A percentile compares a stretch with the other conserved stretches of the same genome.
These are phyloP conservation scores for Spea hammondii DNA, from an alignment of 2,797 vertebrate species.

Conservation along the genomic window DNA sequence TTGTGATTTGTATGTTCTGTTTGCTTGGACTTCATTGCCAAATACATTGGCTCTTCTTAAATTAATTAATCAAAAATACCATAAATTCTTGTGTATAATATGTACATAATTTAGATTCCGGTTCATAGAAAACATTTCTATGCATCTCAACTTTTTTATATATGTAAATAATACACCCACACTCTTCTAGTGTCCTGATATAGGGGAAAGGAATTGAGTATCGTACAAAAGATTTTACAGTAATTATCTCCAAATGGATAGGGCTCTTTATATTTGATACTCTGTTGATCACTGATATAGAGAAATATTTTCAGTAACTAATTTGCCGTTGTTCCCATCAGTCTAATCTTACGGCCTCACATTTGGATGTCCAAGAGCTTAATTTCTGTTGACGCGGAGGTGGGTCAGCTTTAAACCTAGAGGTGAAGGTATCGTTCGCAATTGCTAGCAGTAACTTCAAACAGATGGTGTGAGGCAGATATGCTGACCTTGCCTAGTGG, in stretches of 20 bases:
- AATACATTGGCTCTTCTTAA: too few species aligned
- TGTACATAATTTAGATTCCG: too few species aligned
- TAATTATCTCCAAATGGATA: not conserved
- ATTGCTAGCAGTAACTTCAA: conserved; percentile 44
- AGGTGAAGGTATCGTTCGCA: conserved; percentile 47
- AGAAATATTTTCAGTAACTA: conserved; percentile 18
- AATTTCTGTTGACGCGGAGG: conserved; percentile 50
- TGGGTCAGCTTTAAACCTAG: conserved; percentile 46
- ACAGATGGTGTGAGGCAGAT: conserved; percentile 44
- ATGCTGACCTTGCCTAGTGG: conserved; percentile 39
- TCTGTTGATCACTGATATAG: not conserved
- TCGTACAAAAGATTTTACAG: too few species aligned
- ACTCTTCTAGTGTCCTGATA: too few species aligned
- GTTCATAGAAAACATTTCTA: too few species aligned
- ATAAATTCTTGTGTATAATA: too few species aligned
- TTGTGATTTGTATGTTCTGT: too few species aligned
- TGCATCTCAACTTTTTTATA: too few species aligned
- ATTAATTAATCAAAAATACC: too few species aligned
- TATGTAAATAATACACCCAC: too few species aligned
- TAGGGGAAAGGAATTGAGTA: too few species aligned
- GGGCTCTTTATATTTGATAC: conserved; percentile 8
- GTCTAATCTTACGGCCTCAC: conserved; percentile 9
- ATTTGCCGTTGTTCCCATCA: conserved; percentile 29
- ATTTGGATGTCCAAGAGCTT: conserved; percentile 29
- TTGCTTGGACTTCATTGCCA: too few species aligned